These are phyloP conservation scores for Falco berigora DNA, from an alignment of 2,797 vertebrate species.

Conservation along the genomic window DNA sequence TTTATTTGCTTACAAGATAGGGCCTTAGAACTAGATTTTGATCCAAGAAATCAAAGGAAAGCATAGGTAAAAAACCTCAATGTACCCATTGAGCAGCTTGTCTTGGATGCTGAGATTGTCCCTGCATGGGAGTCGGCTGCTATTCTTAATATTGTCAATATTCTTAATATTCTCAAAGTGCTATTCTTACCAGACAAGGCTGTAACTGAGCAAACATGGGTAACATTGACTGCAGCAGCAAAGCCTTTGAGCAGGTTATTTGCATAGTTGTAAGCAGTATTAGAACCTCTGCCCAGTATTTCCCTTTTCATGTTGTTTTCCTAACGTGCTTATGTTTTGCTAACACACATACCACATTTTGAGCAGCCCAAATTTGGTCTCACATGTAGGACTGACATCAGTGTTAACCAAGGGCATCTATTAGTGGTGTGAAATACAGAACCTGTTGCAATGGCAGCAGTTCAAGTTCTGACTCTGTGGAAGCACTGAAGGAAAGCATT, in stretches of 20 bases:
- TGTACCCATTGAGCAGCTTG: background rate
- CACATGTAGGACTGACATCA: background rate
- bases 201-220: background rate
- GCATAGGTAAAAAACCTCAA: background rate
- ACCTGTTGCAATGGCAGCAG: background rate
- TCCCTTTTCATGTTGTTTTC: background rate
- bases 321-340: background rate
- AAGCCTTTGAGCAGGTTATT: background rate
- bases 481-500: background rate
- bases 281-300: background rate
- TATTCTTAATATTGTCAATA: too few relatives aligned
- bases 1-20: background rate
- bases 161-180: background rate
- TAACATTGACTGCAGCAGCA: background rate
- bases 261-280: background rate
- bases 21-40: background rate
- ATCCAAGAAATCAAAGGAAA: background rate
- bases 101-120: background rate
- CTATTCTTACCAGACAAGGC: background rate
- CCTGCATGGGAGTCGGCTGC: background rate
- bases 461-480: background rate
- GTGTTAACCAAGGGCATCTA: background rate
- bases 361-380: background rate
- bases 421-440: background rate
- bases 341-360: background rate